These are phyloP conservation scores for Lordiphosa andalusiaca DNA, from an alignment of 2,888 invertebrate genomes.

Conservation along the genomic window DNA sequence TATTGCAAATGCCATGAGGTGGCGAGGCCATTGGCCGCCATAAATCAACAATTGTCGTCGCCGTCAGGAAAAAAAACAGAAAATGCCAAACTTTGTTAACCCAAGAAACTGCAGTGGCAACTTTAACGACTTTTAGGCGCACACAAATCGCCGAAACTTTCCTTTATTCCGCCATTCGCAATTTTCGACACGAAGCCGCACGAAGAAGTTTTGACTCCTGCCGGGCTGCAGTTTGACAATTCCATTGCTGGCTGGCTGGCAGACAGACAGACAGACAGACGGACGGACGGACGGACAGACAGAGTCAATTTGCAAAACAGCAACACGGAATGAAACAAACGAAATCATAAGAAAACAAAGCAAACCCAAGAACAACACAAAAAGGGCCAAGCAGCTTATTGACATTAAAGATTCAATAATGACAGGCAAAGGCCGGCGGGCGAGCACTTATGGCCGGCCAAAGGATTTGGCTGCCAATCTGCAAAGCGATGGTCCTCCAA, in stretches of 20 bases:
- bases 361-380: neutral
- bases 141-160: constrained; percentile 60
- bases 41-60: constrained; percentile 1
- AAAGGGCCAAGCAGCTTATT: constrained; percentile 35
- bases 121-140: constrained; percentile 58
- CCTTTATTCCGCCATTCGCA: constrained; percentile 38
- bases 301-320: constrained; percentile 22
- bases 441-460: constrained; percentile 2
- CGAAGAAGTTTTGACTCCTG: constrained; percentile 11
- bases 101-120: constrained; percentile 45
- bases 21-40: constrained; percentile 5
- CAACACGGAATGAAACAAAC: too few relatives aligned
- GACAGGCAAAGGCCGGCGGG: constrained; percentile 8
- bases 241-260: constrained; percentile 20
- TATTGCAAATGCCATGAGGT: neutral
- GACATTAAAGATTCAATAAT: constrained; percentile 72
- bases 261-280: constrained; percentile 11
- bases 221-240: constrained; percentile 33
- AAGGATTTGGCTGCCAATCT: constrained; percentile 59
- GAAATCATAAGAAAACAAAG: constrained; percentile 4
- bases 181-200: constrained; percentile 63
- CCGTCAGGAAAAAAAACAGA: constrained; percentile 2
- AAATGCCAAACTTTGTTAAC: neutral
- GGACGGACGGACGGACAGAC: constrained; percentile 9
- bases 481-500: constrained; percentile 5